Conservation (phyloP, 2,113 vertebrate genomes). For the Lepisosteus oculatus region DNA sequence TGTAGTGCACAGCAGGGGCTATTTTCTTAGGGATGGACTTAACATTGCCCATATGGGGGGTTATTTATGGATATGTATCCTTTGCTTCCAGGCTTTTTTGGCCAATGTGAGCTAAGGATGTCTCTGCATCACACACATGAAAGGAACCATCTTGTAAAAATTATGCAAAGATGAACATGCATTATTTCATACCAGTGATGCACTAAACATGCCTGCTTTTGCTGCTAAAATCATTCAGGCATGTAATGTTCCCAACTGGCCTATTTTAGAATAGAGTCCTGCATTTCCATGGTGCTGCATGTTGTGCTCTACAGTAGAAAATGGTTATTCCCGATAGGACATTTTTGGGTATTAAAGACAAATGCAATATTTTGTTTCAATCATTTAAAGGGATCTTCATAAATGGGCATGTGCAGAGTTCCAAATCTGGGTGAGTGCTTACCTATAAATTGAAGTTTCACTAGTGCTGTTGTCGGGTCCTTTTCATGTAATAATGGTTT, state of each 20-base stretch:
- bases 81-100: slow-evolving; percentile 32
- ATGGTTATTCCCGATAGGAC: neutral
- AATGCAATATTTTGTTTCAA: slow-evolving; percentile 19
- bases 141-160: slow-evolving; percentile 24
- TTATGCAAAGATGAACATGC: slow-evolving; percentile 29
- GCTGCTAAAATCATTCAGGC: slow-evolving; percentile 45
- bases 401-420: too few species aligned
- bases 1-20: slow-evolving; percentile 40
- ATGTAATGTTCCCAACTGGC: slow-evolving; percentile 47
- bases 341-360: neutral
- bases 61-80: too few species aligned
- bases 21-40: slow-evolving; percentile 37
- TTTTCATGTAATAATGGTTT: too few species aligned
- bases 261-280: slow-evolving; percentile 49
- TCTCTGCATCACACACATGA: slow-evolving; percentile 21
- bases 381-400: too few species aligned
- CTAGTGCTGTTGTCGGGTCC: too few species aligned
- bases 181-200: slow-evolving; percentile 23
- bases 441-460: too few species aligned
- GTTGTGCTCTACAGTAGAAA: neutral
- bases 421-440: too few species aligned
- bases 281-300: slow-evolving; percentile 21
- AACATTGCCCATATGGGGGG: slow-evolving; percentile 44
- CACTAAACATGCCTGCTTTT: slow-evolving; percentile 27
- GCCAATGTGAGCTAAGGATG: slow-evolving; percentile 39